Evolutionary conservation across 2,888 invertebrate species (phyloP), one percentile per base, ranked within the genome.

Genomic region (Osedax fenrisi): DNA sequence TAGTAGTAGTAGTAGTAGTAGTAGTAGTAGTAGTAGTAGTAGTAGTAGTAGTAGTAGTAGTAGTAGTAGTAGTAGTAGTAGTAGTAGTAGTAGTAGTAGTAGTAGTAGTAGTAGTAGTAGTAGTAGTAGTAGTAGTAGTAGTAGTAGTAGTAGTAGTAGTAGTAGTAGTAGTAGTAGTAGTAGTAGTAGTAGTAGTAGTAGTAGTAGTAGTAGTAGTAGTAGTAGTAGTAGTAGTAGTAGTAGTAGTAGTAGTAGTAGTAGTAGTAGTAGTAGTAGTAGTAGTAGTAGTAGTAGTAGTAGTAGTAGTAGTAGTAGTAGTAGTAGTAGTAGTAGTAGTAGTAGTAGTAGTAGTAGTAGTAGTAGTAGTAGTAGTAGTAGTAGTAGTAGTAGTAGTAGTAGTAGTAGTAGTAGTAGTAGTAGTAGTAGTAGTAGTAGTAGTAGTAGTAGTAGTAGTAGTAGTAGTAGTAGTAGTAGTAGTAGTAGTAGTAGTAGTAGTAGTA

Each of bases 271-370:
- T 1, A 61, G 3, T 1, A 61, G 13, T 61, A 61, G 61, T 61
- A 10, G 61, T 61, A 61, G 61, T 61, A 61, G 61, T 1, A 61
- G 61, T 61, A 61, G 61, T 61, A 61, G 1, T 61, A 5, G 3
- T 61, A 61, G 1, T 61, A 61, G 61, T 61, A 61, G 61, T 61
- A 61, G 61, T 61, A 61, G 61, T 61, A 61, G 61, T 61, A 1
- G 61, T 61, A 1, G 61, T 61, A 1, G 1, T 61, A 1, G 61
- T 61, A 23, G 61, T 61, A 1, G 0, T 61, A 1, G 61, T 61
- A 10, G 61, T 61, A 1, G 61, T 61, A 1, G 1, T 61, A 61
- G 61, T 61, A 61, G 61, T 61, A 61, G 61, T 61, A 61, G 61
- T 61, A 61, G 61, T 61, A 61, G 61, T 61, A 10, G 61, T 61